Evolutionary conservation across 2,113 vertebrate genomes (phyloP).

Genomic region (Oryzias curvinotus): DNA sequence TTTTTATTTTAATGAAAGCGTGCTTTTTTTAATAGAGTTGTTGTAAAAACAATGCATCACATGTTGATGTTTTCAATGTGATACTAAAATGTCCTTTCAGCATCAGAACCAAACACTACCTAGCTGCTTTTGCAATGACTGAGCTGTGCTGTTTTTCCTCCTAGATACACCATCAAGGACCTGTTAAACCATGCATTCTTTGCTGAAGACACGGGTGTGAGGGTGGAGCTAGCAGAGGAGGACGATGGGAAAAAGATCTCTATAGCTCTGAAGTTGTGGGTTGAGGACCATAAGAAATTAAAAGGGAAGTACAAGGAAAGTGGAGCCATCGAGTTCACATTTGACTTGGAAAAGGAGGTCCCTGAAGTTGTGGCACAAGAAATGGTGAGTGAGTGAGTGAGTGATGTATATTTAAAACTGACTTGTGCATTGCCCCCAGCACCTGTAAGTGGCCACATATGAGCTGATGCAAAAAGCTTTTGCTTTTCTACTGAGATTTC

Average conservation of each 20-base stretch:
- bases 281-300: conserved; percentile 95
- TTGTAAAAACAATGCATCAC: conserved; percentile 7
- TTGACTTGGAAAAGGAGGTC: conserved; percentile 91
- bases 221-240: conserved; percentile 94
- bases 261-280: conserved; percentile 93
- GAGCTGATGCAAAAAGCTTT: too few species aligned
- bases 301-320: conserved; percentile 97
- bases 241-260: conserved; percentile 91
- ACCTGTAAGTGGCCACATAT: too few species aligned
- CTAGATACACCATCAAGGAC: conserved; percentile 93
- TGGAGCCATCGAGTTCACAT: conserved; percentile 94
- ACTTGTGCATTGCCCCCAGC: too few species aligned
- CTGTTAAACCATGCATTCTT: conserved; percentile 95
- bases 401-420: neutral
- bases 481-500: too few species aligned
- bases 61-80: neutral
- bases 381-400: conserved; percentile 82
- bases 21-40: neutral
- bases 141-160: conserved; percentile 19
- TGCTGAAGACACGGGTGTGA: conserved; percentile 93
- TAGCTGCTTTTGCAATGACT: neutral
- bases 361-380: conserved; percentile 94
- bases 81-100: neutral
- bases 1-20: neutral
- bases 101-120: neutral